Conservation (phyloP, 2,113 vertebrate genomes). For the Murina feae region DNA sequence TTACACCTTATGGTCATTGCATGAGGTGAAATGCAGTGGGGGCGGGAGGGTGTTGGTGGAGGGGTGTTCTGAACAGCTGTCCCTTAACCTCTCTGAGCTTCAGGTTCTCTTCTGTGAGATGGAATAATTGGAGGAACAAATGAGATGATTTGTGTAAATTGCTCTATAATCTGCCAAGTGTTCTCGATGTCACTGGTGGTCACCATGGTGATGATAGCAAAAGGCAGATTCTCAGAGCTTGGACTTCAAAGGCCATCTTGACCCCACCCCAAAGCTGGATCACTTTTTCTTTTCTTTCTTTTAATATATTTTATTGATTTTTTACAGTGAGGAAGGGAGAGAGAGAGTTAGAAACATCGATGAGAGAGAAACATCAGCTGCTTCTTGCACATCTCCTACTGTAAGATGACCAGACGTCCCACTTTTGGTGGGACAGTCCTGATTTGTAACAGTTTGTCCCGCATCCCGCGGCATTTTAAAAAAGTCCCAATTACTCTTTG, state of each 20-base stretch:
- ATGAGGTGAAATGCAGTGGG: background rate
- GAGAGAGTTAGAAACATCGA: no score
- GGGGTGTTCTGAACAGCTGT: background rate
- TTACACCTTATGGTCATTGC: background rate
- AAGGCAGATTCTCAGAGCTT: background rate
- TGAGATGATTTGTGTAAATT: background rate
- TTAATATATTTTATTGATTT: no score
- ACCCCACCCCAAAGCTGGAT: background rate
- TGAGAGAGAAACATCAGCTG: no score
- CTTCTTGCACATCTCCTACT: no score
- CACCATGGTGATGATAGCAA: background rate
- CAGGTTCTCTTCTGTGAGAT: background rate
- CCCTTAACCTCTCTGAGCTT: background rate
- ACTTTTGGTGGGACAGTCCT: no score
- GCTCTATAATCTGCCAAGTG: background rate
- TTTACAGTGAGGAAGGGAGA: no score
- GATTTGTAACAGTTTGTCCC: no score
- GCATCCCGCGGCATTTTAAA: no score
- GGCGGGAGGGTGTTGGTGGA: background rate
- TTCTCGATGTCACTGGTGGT: accelerated
- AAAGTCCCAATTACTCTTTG: no score
- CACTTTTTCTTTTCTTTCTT: no score
- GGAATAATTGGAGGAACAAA: background rate
- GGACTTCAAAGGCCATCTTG: background rate
- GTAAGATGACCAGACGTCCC: no score